phyloP scores from a whole-genome alignment of 1,140 invertebrate genomes.

The Zaprionus gabonicus region DNA sequence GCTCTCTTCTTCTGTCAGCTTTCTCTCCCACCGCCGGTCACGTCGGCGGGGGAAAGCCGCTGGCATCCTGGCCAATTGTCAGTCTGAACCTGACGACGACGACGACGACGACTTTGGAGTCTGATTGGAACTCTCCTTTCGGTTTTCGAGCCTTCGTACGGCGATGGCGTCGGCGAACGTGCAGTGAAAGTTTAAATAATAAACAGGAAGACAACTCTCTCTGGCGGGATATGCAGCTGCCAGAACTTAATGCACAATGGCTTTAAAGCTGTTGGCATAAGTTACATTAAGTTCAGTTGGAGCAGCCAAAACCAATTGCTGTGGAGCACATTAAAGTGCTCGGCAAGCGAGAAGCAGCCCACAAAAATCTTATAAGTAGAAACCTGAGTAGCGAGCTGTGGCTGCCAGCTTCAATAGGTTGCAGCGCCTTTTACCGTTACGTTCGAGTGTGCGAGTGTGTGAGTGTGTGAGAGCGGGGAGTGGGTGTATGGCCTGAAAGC shows the following conservation, averaged over 20 bases:
- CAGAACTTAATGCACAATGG: neutral
- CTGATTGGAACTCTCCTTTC: slow-evolving; percentile 67
- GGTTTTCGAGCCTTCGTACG: slow-evolving; percentile 31
- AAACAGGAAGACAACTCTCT: slow-evolving; percentile 37
- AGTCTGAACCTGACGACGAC: slow-evolving; percentile 43
- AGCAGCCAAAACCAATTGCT: neutral
- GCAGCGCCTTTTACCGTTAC: slow-evolving; percentile 43
- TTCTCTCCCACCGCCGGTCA: slow-evolving; percentile 3
- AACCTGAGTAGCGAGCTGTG: slow-evolving; percentile 39
- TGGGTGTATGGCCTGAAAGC: slow-evolving; percentile 76
- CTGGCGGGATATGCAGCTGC: neutral
- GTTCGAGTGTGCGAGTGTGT: slow-evolving; percentile 7
- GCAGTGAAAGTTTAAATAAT: slow-evolving; percentile 80
- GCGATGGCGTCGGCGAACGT: slow-evolving; percentile 56
- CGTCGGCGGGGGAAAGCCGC: slow-evolving; percentile 19
- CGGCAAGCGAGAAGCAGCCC: neutral
- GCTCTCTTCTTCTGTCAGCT: slow-evolving; percentile 24
- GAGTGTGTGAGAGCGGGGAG: slow-evolving; percentile 2
- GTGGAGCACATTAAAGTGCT: slow-evolving; percentile 27
- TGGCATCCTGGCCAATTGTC: slow-evolving; percentile 66
- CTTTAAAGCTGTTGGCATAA: neutral
- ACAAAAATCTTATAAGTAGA: slow-evolving; percentile 26
- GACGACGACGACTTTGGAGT: slow-evolving; percentile 30
- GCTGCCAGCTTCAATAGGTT: slow-evolving; percentile 13
- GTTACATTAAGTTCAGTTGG: neutral